phyloP scores from a whole-genome alignment of 2,888 invertebrate genomes.

The Trilocha varians region DNA sequence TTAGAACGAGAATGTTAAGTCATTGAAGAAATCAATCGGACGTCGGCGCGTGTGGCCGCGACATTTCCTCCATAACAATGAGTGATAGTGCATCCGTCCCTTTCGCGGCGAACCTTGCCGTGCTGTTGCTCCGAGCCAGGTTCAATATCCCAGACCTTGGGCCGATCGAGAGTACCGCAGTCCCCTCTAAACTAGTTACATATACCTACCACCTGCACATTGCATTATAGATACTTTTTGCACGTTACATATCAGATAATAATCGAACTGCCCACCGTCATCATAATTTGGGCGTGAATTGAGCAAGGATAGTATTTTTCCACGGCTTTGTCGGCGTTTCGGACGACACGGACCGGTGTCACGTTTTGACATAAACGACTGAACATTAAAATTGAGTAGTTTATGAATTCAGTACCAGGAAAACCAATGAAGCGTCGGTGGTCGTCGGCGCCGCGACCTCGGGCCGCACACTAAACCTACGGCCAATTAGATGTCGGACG shows the following conservation, averaged over 20 bases:
- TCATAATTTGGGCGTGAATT: constrained; percentile 13
- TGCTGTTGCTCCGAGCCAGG: constrained; percentile 62
- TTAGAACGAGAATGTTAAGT: constrained; percentile 46
- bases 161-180: constrained; percentile 53
- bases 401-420: constrained; percentile 66
- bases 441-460: constrained; percentile 44
- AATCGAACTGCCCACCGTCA: not conserved
- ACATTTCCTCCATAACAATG: constrained; percentile 67
- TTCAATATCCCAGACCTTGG: constrained; percentile 73
- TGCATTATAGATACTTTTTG: constrained; percentile 4
- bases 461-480: constrained; percentile 53
- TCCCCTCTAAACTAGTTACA: constrained; percentile 61
- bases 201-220: constrained; percentile 18
- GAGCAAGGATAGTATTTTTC: constrained; percentile 41
- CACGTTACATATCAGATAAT: constrained; percentile 1
- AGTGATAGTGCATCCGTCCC: constrained; percentile 66
- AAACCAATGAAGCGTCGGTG: constrained; percentile 65
- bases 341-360: constrained; percentile 32
- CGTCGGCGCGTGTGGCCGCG: constrained; percentile 57
- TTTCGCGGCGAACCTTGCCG: constrained; percentile 58
- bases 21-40: constrained; percentile 39
- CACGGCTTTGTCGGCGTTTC: constrained; percentile 18
- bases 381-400: constrained; percentile 50
- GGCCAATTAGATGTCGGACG: constrained; percentile 70
- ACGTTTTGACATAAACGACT: constrained; percentile 52